Percentiles rank a stretch among this genome's conserved stretches.
These are phyloP conservation scores for Phataginus tetradactyla DNA, from an alignment of 2,797 vertebrate species.

Conservation along the genomic window DNA sequence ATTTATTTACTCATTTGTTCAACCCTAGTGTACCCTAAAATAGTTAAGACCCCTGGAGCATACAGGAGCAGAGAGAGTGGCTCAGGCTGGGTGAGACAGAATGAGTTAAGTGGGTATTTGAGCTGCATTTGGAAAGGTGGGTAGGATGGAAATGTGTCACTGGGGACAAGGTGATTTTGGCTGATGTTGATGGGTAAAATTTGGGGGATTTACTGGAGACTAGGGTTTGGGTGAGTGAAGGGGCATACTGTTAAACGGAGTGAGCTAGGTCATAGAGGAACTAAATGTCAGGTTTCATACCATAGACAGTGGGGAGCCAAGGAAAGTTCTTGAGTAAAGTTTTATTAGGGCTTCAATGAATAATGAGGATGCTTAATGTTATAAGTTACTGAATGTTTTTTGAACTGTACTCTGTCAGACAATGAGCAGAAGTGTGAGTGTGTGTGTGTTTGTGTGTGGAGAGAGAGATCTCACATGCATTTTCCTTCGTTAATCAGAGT, in stretches of 20 bases:
- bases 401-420: background rate
- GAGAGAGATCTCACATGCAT: background rate
- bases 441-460: background rate
- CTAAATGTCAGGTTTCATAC: background rate
- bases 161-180: background rate
- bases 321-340: background rate
- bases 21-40: background rate
- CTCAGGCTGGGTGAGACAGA: background rate
- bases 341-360: background rate
- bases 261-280: background rate
- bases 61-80: background rate
- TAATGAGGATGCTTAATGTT: background rate
- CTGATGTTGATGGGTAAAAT: background rate
- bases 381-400: background rate
- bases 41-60: background rate
- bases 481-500: background rate
- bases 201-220: background rate
- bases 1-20: background rate
- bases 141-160: background rate
- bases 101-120: background rate
- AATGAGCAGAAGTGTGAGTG: background rate
- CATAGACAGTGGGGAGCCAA: background rate
- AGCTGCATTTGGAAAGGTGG: background rate
- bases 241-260: background rate
- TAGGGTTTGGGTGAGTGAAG: background rate